phyloP scores from a whole-genome alignment of 2,888 invertebrate species.

The Sthenelais limicola region DNA sequence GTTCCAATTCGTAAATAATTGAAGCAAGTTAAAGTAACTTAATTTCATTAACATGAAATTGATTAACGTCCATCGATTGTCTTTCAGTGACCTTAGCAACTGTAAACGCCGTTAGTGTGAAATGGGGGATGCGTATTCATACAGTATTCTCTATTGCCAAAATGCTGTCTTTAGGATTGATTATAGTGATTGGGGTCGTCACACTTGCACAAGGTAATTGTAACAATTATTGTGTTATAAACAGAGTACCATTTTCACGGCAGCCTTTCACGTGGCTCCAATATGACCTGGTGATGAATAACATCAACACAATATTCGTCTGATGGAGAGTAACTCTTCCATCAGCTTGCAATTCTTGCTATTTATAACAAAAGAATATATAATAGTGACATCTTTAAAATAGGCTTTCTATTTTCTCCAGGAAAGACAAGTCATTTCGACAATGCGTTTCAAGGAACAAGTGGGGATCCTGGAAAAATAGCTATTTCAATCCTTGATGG shows the following conservation, averaged over 20 bases:
- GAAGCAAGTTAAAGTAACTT: too few relatives aligned
- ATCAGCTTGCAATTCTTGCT: too few relatives aligned
- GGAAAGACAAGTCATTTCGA: slow-evolving; percentile 47
- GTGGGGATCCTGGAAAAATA: slow-evolving; percentile 45
- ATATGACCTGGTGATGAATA: too few relatives aligned
- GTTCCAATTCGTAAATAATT: too few relatives aligned
- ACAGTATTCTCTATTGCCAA: slow-evolving; percentile 45
- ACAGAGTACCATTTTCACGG: too few relatives aligned
- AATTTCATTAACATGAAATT: too few relatives aligned
- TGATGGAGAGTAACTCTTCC: too few relatives aligned
- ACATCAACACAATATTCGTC: too few relatives aligned
- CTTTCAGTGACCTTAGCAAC: slow-evolving; percentile 47
- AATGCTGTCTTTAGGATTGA: slow-evolving; percentile 38
- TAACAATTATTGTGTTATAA: too few relatives aligned
- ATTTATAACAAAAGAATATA: background rate
- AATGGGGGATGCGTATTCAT: slow-evolving; percentile 43
- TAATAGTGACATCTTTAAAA: background rate
- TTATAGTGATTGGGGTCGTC: slow-evolving; percentile 45
- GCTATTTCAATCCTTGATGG: slow-evolving; percentile 48
- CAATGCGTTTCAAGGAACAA: slow-evolving; percentile 44
- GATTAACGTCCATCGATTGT: too few relatives aligned
- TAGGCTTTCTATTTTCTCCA: slow-evolving; percentile 26
- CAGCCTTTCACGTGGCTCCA: too few relatives aligned
- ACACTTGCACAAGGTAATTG: slow-evolving; percentile 41
- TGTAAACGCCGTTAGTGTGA: slow-evolving; percentile 45